These are phyloP conservation scores for Oenanthe oenanthe DNA, from an alignment of 2,113 vertebrate genomes.

Conservation along the genomic window DNA sequence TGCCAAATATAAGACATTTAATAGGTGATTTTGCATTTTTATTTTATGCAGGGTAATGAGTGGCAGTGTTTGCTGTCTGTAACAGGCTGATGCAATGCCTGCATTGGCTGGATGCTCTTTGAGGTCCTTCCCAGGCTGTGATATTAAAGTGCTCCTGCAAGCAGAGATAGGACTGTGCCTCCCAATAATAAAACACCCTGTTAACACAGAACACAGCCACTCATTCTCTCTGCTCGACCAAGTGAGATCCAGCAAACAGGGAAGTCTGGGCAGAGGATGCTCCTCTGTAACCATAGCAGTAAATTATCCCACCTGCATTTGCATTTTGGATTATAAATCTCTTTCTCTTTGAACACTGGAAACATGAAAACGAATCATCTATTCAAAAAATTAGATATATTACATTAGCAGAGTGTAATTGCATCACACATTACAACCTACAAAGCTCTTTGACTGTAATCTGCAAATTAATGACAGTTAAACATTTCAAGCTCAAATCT, in stretches of 20 bases:
- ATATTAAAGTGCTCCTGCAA: background rate
- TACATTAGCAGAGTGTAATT: background rate
- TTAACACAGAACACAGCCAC: background rate
- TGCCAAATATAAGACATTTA: background rate
- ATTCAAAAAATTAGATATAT: background rate
- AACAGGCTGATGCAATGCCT: background rate
- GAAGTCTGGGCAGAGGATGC: background rate
- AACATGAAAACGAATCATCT: background rate
- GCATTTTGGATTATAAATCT: background rate
- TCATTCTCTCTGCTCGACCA: background rate
- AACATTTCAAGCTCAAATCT: slow-evolving; percentile 30
- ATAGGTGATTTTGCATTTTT: background rate
- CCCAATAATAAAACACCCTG: background rate
- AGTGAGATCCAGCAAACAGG: background rate
- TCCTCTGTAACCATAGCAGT: background rate
- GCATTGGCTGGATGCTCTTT: background rate
- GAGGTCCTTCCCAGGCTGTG: background rate
- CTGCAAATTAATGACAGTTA: slow-evolving; percentile 55
- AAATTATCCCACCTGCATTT: background rate
- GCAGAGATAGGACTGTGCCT: background rate
- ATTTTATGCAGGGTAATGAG: background rate
- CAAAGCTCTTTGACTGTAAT: background rate
- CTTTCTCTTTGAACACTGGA: background rate
- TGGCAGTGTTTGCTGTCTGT: background rate
- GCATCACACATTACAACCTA: background rate